Percentiles rank a stretch among this genome's conserved stretches.
Evolutionary conservation across 2,797 vertebrate species (phyloP).

Genomic region (Sebastolobus altivelis): DNA sequence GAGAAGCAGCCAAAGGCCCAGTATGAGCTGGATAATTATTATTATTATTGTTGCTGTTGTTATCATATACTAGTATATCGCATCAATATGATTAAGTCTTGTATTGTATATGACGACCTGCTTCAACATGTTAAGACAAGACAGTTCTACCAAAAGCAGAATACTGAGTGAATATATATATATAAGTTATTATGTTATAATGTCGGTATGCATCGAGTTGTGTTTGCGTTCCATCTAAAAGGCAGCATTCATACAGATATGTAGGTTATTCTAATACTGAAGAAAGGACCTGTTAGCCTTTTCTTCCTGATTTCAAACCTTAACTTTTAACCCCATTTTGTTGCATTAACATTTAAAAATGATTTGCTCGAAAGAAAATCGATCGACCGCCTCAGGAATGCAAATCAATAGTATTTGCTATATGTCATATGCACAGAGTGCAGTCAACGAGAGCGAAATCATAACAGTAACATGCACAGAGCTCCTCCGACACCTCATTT

Average conservation of each 20-base stretch:
- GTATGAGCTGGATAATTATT: conserved; percentile 1
- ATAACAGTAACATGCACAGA: conserved; percentile 11
- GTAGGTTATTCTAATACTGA: conserved; percentile 16
- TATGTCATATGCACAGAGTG: background rate
- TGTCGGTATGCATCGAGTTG: conserved; percentile 31
- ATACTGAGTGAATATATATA: background rate
- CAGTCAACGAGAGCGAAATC: conserved; percentile 23
- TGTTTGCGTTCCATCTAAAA: conserved; percentile 43
- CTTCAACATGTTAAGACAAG: background rate
- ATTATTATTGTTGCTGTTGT: too few species aligned
- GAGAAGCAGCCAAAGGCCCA: conserved; percentile 19
- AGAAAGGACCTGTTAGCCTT: background rate
- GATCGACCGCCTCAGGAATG: background rate
- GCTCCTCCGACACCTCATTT: conserved; percentile 36
- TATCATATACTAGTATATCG: too few species aligned
- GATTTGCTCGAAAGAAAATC: background rate
- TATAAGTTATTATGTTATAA: background rate
- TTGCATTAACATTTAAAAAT: conserved; percentile 9
- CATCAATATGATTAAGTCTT: too few species aligned
- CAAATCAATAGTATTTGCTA: conserved; percentile 20
- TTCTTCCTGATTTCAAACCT: conserved; percentile 17
- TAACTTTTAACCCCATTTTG: background rate
- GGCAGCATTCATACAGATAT: conserved; percentile 48
- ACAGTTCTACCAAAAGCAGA: background rate
- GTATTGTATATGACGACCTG: background rate